A percentile compares a stretch with the other conserved stretches of the same genome.
phyloP scores from a whole-genome alignment of 1,140 invertebrate genomes.

The Zaprionus camerounensis region DNA sequence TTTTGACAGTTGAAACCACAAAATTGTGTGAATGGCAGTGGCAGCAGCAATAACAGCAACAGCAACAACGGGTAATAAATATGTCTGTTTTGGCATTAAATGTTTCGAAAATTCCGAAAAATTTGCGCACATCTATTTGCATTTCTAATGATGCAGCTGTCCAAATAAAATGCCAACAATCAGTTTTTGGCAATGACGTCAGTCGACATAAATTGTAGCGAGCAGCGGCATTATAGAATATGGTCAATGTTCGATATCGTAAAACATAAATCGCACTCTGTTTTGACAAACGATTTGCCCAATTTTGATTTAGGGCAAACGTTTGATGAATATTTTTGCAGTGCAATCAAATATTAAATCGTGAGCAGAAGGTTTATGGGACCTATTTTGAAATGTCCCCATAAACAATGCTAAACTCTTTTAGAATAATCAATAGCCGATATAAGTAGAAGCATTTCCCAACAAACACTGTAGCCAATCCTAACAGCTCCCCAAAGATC shows the following conservation, averaged over 20 bases:
- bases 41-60: neutral
- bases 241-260: constrained; percentile 31
- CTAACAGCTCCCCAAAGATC: neutral
- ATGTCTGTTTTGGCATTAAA: constrained; percentile 45
- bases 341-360: neutral
- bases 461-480: neutral
- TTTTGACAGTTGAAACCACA: constrained; percentile 63
- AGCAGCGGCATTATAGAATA: constrained; percentile 49
- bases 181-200: constrained; percentile 37
- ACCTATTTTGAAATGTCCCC: neutral
- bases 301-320: constrained; percentile 42
- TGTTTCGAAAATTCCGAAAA: constrained; percentile 42
- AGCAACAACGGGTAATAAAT: constrained; percentile 42
- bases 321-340: neutral
- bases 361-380: neutral
- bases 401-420: neutral
- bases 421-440: neutral
- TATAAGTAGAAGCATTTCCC: neutral
- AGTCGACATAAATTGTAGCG: constrained; percentile 21
- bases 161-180: constrained; percentile 47
- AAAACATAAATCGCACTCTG: constrained; percentile 50
- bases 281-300: constrained; percentile 51
- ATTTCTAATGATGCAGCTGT: constrained; percentile 64
- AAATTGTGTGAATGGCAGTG: constrained; percentile 26
- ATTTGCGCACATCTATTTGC: constrained; percentile 59